Conservation (phyloP, 92 coral and sea anemone species). For the Siderastrea radians region DNA sequence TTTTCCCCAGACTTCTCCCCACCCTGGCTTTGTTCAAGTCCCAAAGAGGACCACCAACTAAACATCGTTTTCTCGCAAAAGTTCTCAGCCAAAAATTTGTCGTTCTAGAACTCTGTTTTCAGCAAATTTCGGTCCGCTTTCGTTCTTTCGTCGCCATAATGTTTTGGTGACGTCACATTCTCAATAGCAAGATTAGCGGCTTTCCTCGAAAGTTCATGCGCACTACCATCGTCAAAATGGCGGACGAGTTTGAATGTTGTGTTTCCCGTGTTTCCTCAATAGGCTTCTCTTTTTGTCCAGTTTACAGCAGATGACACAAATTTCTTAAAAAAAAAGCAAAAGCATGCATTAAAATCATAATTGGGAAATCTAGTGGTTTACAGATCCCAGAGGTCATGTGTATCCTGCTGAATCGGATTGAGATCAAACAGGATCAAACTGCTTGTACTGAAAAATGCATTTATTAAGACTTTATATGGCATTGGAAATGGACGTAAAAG, state of each 20-base stretch:
- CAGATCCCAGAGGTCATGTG: conserved; percentile 1
- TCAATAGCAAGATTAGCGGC: conserved; percentile 2
- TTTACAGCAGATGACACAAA: background rate
- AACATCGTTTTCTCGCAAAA: conserved; percentile 10
- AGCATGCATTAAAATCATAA: background rate
- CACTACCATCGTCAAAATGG: conserved; percentile 6
- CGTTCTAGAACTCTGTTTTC: background rate
- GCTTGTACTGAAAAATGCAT: background rate
- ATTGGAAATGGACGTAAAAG: background rate
- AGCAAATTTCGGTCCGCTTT: background rate
- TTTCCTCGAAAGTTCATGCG: conserved; percentile 15
- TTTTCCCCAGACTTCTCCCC: conserved; percentile 37
- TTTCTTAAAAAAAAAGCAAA: background rate
- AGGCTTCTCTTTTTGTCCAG: background rate
- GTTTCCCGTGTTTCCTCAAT: background rate
- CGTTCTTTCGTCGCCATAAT: conserved; percentile 3
- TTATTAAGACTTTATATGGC: background rate
- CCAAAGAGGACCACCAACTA: conserved; percentile 51
- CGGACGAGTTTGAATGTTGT: conserved; percentile 27
- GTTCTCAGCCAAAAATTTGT: background rate
- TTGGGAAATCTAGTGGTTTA: background rate
- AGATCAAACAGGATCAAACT: background rate
- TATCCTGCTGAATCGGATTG: background rate
- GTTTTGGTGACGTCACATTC: conserved; percentile 49
- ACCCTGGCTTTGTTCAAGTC: background rate